Conservation (phyloP, 2,113 vertebrate genomes). For the Rhadina sibilatrix region DNA sequence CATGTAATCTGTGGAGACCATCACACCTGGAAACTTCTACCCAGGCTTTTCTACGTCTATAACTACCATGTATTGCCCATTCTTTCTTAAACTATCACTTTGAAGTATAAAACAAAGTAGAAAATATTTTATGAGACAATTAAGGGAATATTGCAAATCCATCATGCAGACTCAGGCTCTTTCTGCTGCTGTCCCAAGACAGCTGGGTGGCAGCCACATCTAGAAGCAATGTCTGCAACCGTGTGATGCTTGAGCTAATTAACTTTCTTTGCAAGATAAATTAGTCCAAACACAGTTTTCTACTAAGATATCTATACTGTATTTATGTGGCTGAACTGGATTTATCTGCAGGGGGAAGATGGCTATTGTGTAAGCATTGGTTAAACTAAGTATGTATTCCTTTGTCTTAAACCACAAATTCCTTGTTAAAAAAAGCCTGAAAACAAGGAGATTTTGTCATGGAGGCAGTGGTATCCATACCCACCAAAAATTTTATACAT, state of each 20-base stretch:
- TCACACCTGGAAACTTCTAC: neutral
- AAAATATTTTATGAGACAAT: neutral
- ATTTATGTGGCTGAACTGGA: neutral
- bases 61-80: neutral
- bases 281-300: neutral
- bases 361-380: neutral
- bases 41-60: neutral
- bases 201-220: neutral
- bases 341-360: neutral
- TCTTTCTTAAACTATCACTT: neutral
- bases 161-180: neutral
- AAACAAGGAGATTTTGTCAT: neutral
- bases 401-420: neutral
- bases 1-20: neutral
- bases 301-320: neutral
- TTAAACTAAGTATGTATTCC: neutral
- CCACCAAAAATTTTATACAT: neutral
- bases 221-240: neutral
- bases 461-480: neutral
- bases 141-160: neutral
- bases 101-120: neutral
- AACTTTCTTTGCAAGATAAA: neutral
- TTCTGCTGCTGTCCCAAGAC: neutral
- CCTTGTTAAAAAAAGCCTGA: neutral
- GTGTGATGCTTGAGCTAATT: neutral